Percentiles rank a stretch among this genome's conserved stretches.
phyloP scores from a whole-genome alignment of 1,140 invertebrate species.

The Leptopilina clavipes region DNA sequence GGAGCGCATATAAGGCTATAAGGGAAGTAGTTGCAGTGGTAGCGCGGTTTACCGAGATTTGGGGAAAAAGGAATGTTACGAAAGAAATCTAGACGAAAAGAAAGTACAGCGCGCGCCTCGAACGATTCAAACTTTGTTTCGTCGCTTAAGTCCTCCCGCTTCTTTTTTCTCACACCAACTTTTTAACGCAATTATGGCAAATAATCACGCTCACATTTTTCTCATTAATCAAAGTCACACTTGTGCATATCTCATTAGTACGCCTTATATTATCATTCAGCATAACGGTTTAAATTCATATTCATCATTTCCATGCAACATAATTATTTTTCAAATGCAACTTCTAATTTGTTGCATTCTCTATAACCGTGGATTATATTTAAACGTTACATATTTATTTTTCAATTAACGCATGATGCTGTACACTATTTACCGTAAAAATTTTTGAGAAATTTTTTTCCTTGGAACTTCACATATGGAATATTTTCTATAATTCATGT shows the following conservation, averaged over 20 bases:
- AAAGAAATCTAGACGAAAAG: constrained; percentile 7
- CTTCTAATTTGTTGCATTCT: neutral
- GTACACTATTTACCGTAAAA: neutral
- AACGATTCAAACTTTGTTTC: constrained; percentile 14
- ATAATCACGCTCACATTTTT: constrained; percentile 20
- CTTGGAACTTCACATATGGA: too few species aligned
- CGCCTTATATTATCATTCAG: neutral
- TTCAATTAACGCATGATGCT: neutral
- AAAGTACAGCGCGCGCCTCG: neutral
- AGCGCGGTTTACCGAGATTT: constrained; percentile 15
- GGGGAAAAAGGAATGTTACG: neutral
- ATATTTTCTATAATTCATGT: too few species aligned
- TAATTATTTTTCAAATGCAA: constrained; percentile 20
- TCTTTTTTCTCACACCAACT: neutral
- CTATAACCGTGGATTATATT: neutral
- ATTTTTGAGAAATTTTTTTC: too few species aligned
- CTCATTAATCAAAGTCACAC: constrained; percentile 30
- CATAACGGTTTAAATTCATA: constrained; percentile 1
- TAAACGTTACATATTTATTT: neutral
- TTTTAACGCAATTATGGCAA: constrained; percentile 19
- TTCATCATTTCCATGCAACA: neutral
- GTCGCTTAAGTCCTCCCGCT: neutral
- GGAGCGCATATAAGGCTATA: constrained; percentile 31
- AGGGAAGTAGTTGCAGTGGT: constrained; percentile 2
- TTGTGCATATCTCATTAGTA: constrained; percentile 15